Conservation (phyloP, 2,888 invertebrate genomes). For the Polymixis flavicincta region DNA sequence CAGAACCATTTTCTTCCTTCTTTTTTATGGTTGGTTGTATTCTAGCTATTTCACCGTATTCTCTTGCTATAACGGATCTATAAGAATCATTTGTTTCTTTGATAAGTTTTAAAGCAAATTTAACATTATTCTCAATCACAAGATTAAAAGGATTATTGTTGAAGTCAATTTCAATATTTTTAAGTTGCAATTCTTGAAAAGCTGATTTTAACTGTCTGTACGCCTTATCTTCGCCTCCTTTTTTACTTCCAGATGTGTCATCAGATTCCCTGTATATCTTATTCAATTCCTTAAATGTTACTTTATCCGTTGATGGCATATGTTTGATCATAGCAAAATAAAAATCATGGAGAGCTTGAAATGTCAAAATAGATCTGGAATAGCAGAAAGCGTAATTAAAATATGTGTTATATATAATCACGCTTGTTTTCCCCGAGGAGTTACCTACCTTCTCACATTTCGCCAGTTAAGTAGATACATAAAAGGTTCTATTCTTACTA, state of each 20-base stretch:
- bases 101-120: slow-evolving; percentile 80
- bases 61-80: slow-evolving; percentile 79
- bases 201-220: slow-evolving; percentile 79
- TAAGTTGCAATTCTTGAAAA: slow-evolving; percentile 82
- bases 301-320: slow-evolving; percentile 80
- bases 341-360: slow-evolving; percentile 87
- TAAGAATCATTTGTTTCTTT: slow-evolving; percentile 81
- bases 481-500: neutral
- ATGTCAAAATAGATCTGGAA: slow-evolving; percentile 84
- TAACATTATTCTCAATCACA: slow-evolving; percentile 85
- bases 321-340: slow-evolving; percentile 84
- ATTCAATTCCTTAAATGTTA: slow-evolving; percentile 81
- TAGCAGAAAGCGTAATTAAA: slow-evolving; percentile 30
- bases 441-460: neutral
- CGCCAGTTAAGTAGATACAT: neutral
- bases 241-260: slow-evolving; percentile 79
- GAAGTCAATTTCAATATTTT: slow-evolving; percentile 81
- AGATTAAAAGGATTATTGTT: slow-evolving; percentile 86
- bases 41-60: slow-evolving; percentile 83
- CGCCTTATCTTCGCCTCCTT: slow-evolving; percentile 83
- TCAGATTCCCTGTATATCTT: slow-evolving; percentile 82
- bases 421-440: neutral
- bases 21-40: slow-evolving; percentile 77
- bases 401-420: slow-evolving; percentile 43
- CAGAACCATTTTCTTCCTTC: slow-evolving; percentile 78